phyloP scores from a whole-genome alignment of 2,113 vertebrate species.

The Rhegmatorhina hoffmannsi region DNA sequence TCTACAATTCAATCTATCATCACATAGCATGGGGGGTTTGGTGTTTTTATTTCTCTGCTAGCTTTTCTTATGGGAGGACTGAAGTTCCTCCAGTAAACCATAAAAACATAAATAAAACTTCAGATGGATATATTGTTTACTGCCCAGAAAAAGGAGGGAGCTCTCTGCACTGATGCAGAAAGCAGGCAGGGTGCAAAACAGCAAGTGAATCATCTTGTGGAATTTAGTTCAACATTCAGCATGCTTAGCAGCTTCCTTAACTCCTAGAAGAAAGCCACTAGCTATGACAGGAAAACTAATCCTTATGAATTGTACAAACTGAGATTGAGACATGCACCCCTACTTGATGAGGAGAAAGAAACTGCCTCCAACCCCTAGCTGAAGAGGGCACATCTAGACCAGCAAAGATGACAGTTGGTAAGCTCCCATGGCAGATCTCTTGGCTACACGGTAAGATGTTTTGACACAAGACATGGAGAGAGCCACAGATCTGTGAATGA shows the following conservation, averaged over 20 bases:
- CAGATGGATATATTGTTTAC: neutral
- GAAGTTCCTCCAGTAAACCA: neutral
- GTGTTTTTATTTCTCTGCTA: neutral
- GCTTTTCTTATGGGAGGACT: neutral
- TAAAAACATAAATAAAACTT: neutral
- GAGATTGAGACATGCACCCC: neutral
- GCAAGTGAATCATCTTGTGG: neutral
- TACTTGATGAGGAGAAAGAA: neutral
- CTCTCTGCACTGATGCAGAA: neutral
- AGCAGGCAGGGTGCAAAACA: neutral
- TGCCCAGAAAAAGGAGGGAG: neutral
- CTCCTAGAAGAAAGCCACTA: neutral
- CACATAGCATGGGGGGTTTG: fast-evolving
- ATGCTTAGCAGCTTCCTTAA: neutral
- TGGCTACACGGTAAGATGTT: neutral
- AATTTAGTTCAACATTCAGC: neutral
- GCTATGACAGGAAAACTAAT: neutral
- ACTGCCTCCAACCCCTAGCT: neutral
- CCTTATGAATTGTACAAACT: fast-evolving
- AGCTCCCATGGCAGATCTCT: neutral
- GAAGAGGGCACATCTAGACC: neutral
- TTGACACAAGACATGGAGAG: neutral
- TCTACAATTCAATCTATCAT: neutral
- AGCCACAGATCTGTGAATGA: neutral
- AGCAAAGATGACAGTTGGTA: neutral